Evolutionary conservation across 2,113 vertebrate species (phyloP), one percentile per base, ranked within the genome.

Genomic region (Gobiocypris rarus): DNA sequence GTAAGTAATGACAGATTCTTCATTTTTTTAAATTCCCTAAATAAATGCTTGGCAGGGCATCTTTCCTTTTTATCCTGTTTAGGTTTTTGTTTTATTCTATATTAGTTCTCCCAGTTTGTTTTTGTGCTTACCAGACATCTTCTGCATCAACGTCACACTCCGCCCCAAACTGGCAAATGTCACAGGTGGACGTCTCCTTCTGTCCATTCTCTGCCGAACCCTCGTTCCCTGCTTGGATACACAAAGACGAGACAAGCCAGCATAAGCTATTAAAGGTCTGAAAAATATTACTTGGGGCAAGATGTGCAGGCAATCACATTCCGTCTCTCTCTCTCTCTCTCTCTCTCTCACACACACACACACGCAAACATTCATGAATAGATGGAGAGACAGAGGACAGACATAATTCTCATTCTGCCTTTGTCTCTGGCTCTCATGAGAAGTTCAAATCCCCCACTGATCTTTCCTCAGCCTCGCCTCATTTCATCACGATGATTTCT

Each of bases 121-220:
- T 41, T 34, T 69, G 11, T 15, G 91, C 90, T 95, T 95, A 99
- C 98, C 98, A 99, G 86, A 99, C 98, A 78, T 99, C 98, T 89
- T 99, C 98, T 9, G 98, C 98, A 48, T 99, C 98, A 93, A 98
- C 98, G 1, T 99, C 98, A 34, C 98, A 99, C 92, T 99, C 98
- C 0, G 98, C 98, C 56, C 98, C 98, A 80, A 99, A 99, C 93
- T 99, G 98, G 93, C 98, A 99, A 90, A 99, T 99, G 91, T 99
- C 98, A 90, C 98, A 99, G 89, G 98, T 99, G 89, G 97, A 98
- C 24, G 97, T 98, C 93, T 99, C 97, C 94, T 98, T 99, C 92
- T 97, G 97, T 88, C 92, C 97, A 28, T 96, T 96, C 94, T 99
- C 97, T 41, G 98, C 96, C 11, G 98, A 99, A 81, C 98, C 98